Evolutionary conservation across 2,888 invertebrate species (phyloP), one percentile per base, ranked within the genome.

Genomic region (Lasioglossum villosulum): DNA sequence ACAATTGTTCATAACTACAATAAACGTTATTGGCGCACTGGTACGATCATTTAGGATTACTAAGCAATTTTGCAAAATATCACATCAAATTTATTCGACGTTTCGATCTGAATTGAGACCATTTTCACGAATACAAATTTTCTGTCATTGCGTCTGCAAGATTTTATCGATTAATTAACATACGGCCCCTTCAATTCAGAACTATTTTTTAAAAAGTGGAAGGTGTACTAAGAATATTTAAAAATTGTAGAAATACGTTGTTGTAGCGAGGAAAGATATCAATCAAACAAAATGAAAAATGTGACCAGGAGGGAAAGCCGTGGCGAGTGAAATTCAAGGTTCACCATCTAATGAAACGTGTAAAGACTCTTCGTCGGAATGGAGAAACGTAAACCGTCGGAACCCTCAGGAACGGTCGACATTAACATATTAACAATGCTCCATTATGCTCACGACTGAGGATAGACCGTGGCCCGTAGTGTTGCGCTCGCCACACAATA

Each of bases 341-440:
- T 76, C 77, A 71, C 73, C 75, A 37, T 78, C 88, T 88, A 90
- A 91, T 90, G 88, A 88, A 83, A 80, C 88, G 88, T 86, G 82
- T 91, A 90, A 90, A 83, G 84, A 88, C 83, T 82, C 90, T 80
- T 87, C 76, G 75, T 45, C 23, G 76, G 52, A 78, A 82, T 75
- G 84, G 74, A 87, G 88, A 84, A 90, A 86, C 84, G 82, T 79
- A 81, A 89, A 78, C 88, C 80, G 79, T 73, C 77, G 73, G 78
- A 79, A 77, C 74, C 85, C 86, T 87, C 84, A 83, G 82, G 78
- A 84, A 80, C 86, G 83, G 80, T 84, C 78, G 81, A 82, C 88
- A 93, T 93, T 93, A 93, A 91, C 93, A 93, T 93, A 92, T 92
- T 91, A 92, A 93, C 93, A 93, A 93, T 93, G 90, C 91, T 88